Conservation (phyloP, 1,140 invertebrate species). For the Whitmania pigra region DNA sequence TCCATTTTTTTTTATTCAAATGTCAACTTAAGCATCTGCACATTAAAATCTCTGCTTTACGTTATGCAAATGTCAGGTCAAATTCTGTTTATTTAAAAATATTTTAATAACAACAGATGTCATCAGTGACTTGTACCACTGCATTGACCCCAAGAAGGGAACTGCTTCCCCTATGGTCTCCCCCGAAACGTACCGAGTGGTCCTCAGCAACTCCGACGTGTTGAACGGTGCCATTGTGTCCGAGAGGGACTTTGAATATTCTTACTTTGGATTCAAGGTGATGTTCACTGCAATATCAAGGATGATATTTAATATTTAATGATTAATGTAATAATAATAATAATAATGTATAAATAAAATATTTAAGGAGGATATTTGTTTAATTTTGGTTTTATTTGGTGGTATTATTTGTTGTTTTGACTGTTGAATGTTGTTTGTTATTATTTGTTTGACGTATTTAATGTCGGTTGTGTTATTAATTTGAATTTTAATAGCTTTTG, state of each 20-base stretch:
- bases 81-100: not conserved
- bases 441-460: not conserved
- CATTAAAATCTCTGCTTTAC: not conserved
- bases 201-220: constrained; percentile 67
- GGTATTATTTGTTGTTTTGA: not conserved
- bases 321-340: no score
- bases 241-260: constrained; percentile 90
- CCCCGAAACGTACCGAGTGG: constrained; percentile 65
- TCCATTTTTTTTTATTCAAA: not conserved
- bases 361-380: no score
- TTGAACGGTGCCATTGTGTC: constrained; percentile 94
- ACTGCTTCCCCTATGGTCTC: constrained; percentile 67
- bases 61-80: not conserved
- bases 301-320: no score
- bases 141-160: constrained; percentile 59
- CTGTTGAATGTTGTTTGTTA: not conserved
- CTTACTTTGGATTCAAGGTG: constrained; percentile 95
- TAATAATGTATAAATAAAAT: no score
- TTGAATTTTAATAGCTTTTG: no score
- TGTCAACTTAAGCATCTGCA: no score
- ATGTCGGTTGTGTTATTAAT: not conserved
- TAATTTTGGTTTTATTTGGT: constrained; percentile 23
- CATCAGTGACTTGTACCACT: constrained; percentile 69
- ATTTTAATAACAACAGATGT: constrained; percentile 55
- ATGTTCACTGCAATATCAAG: no score